Percentiles rank a stretch among this genome's conserved stretches.
Conservation (phyloP, 2,113 vertebrate genomes). For the Pterocles gutturalis region DNA sequence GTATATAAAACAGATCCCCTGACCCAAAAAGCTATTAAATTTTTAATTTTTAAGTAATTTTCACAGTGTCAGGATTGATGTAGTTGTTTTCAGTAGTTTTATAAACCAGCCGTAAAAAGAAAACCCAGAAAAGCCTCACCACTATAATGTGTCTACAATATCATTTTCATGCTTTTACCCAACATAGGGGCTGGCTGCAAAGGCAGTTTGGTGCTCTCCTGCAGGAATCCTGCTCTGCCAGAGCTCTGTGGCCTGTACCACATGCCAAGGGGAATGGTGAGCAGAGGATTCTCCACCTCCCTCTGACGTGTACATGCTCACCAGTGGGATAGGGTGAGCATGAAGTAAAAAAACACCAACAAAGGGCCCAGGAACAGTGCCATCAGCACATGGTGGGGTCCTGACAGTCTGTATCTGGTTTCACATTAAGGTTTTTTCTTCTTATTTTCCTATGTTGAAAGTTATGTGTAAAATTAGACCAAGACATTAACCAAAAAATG, state of each 20-base stretch:
- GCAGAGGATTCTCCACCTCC: neutral
- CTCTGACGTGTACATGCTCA: accelerated
- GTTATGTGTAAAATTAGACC: neutral
- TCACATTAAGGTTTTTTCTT: neutral
- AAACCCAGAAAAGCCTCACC: neutral
- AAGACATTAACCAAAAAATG: neutral
- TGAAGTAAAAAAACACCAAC: neutral
- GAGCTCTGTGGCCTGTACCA: neutral
- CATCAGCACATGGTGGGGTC: neutral
- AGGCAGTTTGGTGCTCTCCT: neutral
- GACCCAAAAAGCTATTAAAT: neutral
- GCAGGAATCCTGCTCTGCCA: neutral
- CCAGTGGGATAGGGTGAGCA: neutral
- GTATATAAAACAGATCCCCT: neutral
- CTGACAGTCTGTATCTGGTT: neutral
- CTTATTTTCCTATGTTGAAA: neutral
- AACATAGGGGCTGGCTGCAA: neutral
- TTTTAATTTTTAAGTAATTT: neutral
- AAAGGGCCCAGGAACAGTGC: neutral
- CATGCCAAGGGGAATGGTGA: neutral
- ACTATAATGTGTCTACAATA: neutral
- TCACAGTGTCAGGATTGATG: neutral
- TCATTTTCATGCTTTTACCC: neutral
- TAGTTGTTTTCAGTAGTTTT: neutral
- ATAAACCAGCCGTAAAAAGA: neutral